Conservation (phyloP, 2,113 vertebrate species). For the Acrocephalus kingi region DNA sequence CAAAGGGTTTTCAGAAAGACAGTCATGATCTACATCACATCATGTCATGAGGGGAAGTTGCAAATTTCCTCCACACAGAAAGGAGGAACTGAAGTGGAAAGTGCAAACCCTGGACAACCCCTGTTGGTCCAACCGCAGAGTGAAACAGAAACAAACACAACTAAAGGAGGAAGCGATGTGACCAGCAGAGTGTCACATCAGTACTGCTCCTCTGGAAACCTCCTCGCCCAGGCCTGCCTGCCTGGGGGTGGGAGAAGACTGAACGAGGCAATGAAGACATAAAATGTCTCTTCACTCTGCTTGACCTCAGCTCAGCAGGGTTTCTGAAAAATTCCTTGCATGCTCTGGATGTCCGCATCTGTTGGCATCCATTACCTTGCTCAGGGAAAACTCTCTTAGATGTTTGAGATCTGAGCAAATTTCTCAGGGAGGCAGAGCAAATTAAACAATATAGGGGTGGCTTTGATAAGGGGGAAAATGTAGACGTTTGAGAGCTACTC, state of each 20-base stretch:
- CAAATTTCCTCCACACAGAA: conserved; percentile 2
- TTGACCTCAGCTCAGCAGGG: background rate
- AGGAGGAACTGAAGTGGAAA: conserved; percentile 21
- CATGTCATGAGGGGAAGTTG: background rate
- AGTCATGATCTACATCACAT: background rate
- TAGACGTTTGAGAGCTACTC: background rate
- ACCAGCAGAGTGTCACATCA: background rate
- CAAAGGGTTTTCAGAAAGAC: background rate
- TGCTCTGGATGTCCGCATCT: background rate
- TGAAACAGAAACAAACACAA: background rate
- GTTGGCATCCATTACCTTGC: background rate
- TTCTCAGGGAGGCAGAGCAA: background rate
- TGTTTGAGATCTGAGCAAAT: background rate
- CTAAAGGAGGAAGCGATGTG: background rate
- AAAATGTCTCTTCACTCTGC: background rate
- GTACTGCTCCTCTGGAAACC: background rate
- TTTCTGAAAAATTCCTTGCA: background rate
- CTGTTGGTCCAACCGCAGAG: background rate
- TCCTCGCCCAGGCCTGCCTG: background rate
- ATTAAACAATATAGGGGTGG: background rate
- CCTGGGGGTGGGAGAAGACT: background rate
- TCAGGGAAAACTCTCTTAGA: background rate
- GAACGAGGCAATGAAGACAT: background rate
- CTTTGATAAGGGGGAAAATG: background rate
- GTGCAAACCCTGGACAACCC: background rate